phyloP scores from a whole-genome alignment of 2,888 invertebrate species.

The Coelinius sp. region DNA sequence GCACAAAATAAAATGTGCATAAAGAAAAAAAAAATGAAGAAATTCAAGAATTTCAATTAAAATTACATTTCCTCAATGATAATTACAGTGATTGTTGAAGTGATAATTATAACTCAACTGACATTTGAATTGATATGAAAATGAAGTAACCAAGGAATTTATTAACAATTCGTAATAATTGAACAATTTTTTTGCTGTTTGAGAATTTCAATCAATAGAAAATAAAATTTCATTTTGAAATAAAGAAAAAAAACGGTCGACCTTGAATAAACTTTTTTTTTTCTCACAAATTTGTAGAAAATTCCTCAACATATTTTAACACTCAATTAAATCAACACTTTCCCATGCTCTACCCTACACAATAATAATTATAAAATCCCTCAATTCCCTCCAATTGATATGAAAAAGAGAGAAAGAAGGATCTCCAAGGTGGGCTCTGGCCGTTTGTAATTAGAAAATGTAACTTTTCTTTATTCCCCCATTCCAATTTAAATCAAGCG shows the following conservation, averaged over 20 bases:
- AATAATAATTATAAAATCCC: background rate
- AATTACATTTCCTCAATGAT: constrained; percentile 14
- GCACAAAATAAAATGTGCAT: background rate
- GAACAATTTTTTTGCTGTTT: background rate
- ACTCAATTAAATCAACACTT: background rate
- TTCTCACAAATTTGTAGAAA: background rate
- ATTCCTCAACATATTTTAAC: background rate
- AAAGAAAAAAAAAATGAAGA: background rate
- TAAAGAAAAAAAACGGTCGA: too few relatives aligned
- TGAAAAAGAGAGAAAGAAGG: background rate
- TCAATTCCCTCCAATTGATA: background rate
- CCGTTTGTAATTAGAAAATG: constrained; percentile 57
- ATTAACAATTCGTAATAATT: background rate
- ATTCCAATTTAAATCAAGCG: constrained; percentile 24
- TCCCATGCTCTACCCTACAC: background rate
- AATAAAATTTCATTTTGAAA: background rate
- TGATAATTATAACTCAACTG: constrained; percentile 12
- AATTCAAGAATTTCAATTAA: constrained; percentile 15
- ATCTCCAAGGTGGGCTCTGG: constrained; percentile 36
- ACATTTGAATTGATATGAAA: background rate
- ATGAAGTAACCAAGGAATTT: background rate
- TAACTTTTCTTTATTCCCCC: background rate
- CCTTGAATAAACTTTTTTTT: too few relatives aligned
- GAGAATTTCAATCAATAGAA: background rate
- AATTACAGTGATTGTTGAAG: constrained; percentile 13